Evolutionary conservation across 1,140 invertebrate species (phyloP).

Genomic region (Ceratina australensis): DNA sequence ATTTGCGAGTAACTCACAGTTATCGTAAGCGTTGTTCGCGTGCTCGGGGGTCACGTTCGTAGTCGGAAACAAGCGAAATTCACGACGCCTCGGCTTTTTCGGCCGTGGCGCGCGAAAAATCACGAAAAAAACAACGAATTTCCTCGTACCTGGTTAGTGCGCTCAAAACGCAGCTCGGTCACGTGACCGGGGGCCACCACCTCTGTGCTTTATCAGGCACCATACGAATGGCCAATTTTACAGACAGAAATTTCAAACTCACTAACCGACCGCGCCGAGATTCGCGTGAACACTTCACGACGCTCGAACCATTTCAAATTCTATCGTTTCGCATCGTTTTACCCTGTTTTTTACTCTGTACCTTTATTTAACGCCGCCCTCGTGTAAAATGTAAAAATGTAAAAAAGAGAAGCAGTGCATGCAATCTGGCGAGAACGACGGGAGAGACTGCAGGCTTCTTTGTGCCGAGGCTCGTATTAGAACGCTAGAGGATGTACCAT

Average conservation of each 20-base stretch:
- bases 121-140: slow-evolving; percentile 75
- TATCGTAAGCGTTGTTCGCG: slow-evolving; percentile 54
- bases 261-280: neutral
- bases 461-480: too few relatives aligned
- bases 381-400: too few relatives aligned
- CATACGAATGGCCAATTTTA: slow-evolving; percentile 36
- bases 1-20: slow-evolving; percentile 67
- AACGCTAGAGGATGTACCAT: too few relatives aligned
- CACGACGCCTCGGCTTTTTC: slow-evolving; percentile 61
- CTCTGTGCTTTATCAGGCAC: slow-evolving; percentile 50
- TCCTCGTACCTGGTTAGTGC: slow-evolving; percentile 75
- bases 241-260: neutral
- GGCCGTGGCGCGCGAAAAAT: slow-evolving; percentile 68
- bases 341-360: too few relatives aligned
- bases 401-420: too few relatives aligned
- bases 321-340: too few relatives aligned
- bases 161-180: slow-evolving; percentile 77
- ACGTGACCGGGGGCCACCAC: slow-evolving; percentile 71
- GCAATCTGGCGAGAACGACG: too few relatives aligned
- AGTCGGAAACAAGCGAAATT: slow-evolving; percentile 59
- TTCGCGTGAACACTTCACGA: too few relatives aligned
- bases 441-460: too few relatives aligned
- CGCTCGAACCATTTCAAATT: too few relatives aligned
- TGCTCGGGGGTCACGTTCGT: slow-evolving; percentile 55
- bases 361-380: too few relatives aligned